Conservation (phyloP, 2,888 invertebrate species). For the Lepidocyrtoides sp. region DNA sequence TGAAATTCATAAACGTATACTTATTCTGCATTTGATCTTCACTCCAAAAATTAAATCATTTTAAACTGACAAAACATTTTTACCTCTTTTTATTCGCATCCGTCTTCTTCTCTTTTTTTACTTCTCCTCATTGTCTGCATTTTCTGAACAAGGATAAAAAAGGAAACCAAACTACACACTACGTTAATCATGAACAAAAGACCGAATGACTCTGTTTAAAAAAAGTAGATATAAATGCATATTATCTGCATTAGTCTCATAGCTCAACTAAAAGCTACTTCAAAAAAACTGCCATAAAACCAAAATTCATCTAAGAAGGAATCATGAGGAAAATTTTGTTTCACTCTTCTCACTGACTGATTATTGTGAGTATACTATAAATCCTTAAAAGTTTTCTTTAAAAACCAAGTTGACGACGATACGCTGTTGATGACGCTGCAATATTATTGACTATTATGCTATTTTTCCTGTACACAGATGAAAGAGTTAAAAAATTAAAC, state of each 20-base stretch:
- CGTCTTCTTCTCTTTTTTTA: constrained; percentile 1
- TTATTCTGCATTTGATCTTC: background rate
- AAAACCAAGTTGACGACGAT: background rate
- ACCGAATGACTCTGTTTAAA: constrained; percentile 32
- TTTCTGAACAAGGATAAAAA: constrained; percentile 23
- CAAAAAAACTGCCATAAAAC: constrained; percentile 23
- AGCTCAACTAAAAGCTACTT: background rate
- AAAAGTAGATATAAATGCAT: background rate
- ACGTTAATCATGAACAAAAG: constrained; percentile 50
- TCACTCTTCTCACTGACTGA: too few species aligned
- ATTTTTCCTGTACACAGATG: background rate
- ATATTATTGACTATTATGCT: background rate
- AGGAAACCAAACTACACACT: constrained; percentile 25
- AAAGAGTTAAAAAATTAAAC: background rate
- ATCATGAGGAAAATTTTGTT: constrained; percentile 1
- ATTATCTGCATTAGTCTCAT: background rate
- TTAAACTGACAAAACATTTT: background rate
- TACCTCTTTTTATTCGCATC: background rate
- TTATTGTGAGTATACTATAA: too few species aligned
- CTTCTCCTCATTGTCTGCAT: background rate
- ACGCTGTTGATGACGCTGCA: constrained; percentile 53
- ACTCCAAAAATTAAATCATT: background rate
- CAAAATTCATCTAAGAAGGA: constrained; percentile 4
- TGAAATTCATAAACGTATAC: too few species aligned
- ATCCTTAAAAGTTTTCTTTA: too few species aligned